Base-by-base conservation (phyloP, 2,888 invertebrate genomes). In the Aplocera efformata region DNA sequence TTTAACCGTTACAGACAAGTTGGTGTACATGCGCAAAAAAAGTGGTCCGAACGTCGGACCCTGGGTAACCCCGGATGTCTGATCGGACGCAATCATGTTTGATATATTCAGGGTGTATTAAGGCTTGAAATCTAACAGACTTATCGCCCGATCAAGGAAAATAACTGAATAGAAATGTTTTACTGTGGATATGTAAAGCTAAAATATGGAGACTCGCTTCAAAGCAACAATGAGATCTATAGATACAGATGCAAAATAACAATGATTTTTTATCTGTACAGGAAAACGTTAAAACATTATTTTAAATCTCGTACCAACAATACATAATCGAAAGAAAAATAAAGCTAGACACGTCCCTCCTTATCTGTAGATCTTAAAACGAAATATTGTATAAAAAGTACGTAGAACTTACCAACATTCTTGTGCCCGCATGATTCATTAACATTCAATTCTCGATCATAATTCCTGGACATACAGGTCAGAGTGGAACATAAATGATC, bases 321-420 rank as follows among this genome's bases (percentile, higher is more conserved):
- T 78, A 52, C 42, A 58, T 65, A 66, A 70, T 65, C 66, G 69
- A 79, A 73, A 67, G 67, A 72, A 63, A 79, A 74, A 75, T 71
- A 68, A 64, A 68, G 70, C 74, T 68, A 75, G 73, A 75, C 69
- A 65, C 70, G 64, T 59, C 54, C 54, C 63, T 52, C 64, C 72
- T 73, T 82, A 83, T 82, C 84, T 60, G 66, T 56, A 63, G 63
- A 83, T 81, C 82, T 79, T 58, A 53, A 58, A 69, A 73, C 65
- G 68, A 73, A 78, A 79, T 77, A 77, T 77, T 73, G 64, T 73
- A 79, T 72, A 81, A 79, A 81, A 80, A 77, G 71, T 75, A 75
- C 72, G 63, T 66, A 63, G 59, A 57, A 53, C 57, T 53, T 54
- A 58, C 53, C 57, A 60, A 51, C 51, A 58, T 55, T 52, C 34